Percentiles rank a stretch among this genome's conserved stretches.
These are phyloP conservation scores for Pleuronectes platessa DNA, from an alignment of 2,113 vertebrate species.

Conservation along the genomic window DNA sequence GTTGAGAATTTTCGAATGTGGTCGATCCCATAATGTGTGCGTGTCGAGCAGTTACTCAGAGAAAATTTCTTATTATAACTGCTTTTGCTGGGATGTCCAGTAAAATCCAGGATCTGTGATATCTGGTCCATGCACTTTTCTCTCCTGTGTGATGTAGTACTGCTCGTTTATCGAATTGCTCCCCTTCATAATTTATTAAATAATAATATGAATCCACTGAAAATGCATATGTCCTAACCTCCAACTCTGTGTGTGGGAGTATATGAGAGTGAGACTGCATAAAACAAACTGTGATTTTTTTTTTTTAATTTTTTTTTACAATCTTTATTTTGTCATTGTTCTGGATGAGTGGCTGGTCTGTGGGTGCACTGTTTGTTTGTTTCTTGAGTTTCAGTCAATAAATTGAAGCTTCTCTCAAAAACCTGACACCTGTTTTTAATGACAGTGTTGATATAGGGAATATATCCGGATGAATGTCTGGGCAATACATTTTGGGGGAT, in stretches of 20 bases:
- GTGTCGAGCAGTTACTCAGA: slow-evolving; percentile 17
- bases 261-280: slow-evolving; percentile 28
- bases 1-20: slow-evolving; percentile 11
- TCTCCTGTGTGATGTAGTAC: slow-evolving; percentile 39
- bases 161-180: slow-evolving; percentile 12
- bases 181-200: slow-evolving; percentile 51
- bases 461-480: neutral
- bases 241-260: neutral
- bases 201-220: slow-evolving; percentile 21
- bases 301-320: neutral
- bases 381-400: slow-evolving; percentile 10
- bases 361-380: slow-evolving; percentile 26
- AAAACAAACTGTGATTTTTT: slow-evolving; percentile 52
- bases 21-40: slow-evolving; percentile 5
- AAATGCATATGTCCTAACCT: neutral
- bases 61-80: neutral
- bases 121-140: slow-evolving; percentile 63
- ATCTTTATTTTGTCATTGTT: slow-evolving; percentile 17
- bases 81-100: slow-evolving; percentile 9
- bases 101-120: slow-evolving; percentile 36
- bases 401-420: too few species aligned
- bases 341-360: slow-evolving; percentile 34
- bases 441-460: neutral
- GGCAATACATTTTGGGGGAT: too few species aligned
- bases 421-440: neutral